phyloP scores from a whole-genome alignment of 2,797 vertebrate genomes.

The Danio kyathit region DNA sequence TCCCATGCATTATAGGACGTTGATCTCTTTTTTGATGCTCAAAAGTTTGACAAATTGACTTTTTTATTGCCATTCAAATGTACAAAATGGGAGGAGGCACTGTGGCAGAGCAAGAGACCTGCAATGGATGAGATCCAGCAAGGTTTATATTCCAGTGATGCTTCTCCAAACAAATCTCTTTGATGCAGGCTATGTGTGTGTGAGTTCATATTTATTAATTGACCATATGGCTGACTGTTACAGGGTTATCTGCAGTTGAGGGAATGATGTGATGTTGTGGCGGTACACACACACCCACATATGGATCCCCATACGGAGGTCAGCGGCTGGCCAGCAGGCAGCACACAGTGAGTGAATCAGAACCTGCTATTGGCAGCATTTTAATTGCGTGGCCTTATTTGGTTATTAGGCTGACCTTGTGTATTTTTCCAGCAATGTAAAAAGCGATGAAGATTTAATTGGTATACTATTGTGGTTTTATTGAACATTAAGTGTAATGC shows the following conservation, averaged over 20 bases:
- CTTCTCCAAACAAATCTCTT: constrained; percentile 8
- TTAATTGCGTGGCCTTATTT: constrained; percentile 35
- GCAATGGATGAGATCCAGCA: background rate
- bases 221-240: background rate
- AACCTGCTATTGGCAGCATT: constrained; percentile 21
- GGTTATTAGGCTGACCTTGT: constrained; percentile 21
- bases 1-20: no score
- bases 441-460: constrained; percentile 2
- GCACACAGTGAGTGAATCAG: constrained; percentile 23
- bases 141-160: constrained; percentile 1
- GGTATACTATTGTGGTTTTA: constrained; percentile 17
- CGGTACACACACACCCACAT: background rate
- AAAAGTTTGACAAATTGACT: no score
- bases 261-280: constrained; percentile 17
- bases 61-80: no score
- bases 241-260: constrained; percentile 5
- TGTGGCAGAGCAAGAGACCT: background rate
- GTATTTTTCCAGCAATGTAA: constrained; percentile 20
- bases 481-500: constrained; percentile 27
- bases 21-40: no score
- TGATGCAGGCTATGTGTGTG: background rate
- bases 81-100: background rate
- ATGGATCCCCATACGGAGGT: constrained; percentile 16
- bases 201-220: background rate
- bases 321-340: constrained; percentile 6